Evolutionary conservation across 2,113 vertebrate genomes (phyloP), one percentile per base, ranked within the genome.

Genomic region (Anser brachyrhynchus): DNA sequence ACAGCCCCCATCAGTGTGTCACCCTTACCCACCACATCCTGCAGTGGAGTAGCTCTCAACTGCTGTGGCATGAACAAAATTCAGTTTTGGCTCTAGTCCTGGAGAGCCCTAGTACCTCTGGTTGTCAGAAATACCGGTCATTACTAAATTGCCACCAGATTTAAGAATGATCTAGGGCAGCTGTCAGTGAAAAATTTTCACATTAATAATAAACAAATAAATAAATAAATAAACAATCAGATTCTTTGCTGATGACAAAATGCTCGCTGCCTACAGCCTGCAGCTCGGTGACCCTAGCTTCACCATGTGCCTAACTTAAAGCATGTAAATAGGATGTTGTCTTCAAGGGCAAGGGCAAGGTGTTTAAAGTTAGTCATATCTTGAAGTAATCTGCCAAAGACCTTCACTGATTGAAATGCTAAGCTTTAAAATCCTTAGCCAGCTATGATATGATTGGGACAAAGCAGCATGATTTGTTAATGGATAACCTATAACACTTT

Each of bases 1-100:
- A 67, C 1, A 0, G 13, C 4, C 7, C 28, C 2, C 2, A 46
- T 46, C 13, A 26, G 5, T 8, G 5, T 2, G 5, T 41, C 28
- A 70, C 13, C 13, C 11, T 51, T 89, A 19, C 37, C 21, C 10
- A 86, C 17, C n/a, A 13, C 2, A 1, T 52, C 11, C 9, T 33
- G 51, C 3, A 1, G 20, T 57, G 35, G 9, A 71, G 14, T 12
- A 61, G 10, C 28, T 46, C 21, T 44, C 62, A 57, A 35, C 35
- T 72, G 26, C 69, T n/a, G 14, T 46, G 43, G 66, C 49, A 2
- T 3, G 74, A 17, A 22, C 14, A 84, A 72, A 77, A 88, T 14
- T 72, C 37, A 17, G 35, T 58, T 84, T 44, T 67, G 49, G 2
- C 37, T 69, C 64, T 54, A 58, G 28, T 10, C 9, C 22, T 82